Base-by-base conservation (phyloP, 1,140 invertebrate genomes). In the Drosophila bifasciata region DNA sequence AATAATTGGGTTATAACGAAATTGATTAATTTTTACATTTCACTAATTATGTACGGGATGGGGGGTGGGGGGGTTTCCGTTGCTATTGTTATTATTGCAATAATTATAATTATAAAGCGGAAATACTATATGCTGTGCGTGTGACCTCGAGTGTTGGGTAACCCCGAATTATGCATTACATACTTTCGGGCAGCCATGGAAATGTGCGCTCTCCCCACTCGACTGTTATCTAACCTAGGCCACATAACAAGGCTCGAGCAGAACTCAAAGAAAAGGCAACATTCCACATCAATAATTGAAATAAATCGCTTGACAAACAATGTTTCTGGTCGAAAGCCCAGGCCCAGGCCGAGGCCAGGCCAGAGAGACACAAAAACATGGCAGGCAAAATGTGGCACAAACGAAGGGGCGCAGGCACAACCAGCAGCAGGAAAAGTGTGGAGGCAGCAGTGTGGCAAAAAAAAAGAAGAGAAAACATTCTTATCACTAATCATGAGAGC, bases 251-350 rank as follows among this genome's bases (percentile, higher is more conserved):
- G 32, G 32, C 11, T 4, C 32, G 3, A 36, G 32, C 21, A 36
- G 11, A 45, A 23, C 43, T 8, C 11, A 53, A 13, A 49, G 25
- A 28, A 25, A 52, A 70, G 66, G 43, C 58, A 62, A 51, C 50
- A 61, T 53, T 36, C 57, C 45, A 71, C 69, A 72, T 71, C 69
- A 71, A 80, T 85, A 86, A 86, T 86, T 86, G 83, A 86, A 86
- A 86, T 88, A 86, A 86, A 88, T 86, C 83, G 83, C 51, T 61
- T 78, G 77, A 81, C 77, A 86, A 86, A 78, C 69, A 69, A 86
- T 74, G 68, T 64, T 64, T n/a, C n/a, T 40, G 39, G 32, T 44
- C 50, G n/a, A 43, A 60, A 39, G 19, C 19, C 19, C n/a, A n/a
- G n/a, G n/a, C n/a, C n/a, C n/a, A n/a, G n/a, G n/a, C 23, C 5